Evolutionary conservation across 2,888 invertebrate species (phyloP).

Genomic region (Smittia aterrima): DNA sequence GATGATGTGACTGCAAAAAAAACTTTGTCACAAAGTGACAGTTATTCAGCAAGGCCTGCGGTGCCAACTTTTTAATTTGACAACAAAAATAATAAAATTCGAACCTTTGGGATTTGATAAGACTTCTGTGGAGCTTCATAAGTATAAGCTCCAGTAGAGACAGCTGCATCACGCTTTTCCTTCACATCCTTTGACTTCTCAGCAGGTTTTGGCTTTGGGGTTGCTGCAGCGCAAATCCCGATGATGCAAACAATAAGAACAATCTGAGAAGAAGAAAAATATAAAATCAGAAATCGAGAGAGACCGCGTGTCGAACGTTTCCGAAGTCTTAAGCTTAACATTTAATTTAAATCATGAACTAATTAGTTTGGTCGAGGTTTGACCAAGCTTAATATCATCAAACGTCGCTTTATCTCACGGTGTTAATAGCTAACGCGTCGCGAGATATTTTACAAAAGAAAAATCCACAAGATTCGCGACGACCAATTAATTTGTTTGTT

Average conservation of each 20-base stretch:
- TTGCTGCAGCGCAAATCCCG: background rate
- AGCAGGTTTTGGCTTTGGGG: background rate
- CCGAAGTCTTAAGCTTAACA: background rate
- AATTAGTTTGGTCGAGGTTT: too few relatives aligned
- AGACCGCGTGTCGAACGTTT: background rate
- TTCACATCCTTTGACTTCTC: slow-evolving; percentile 7
- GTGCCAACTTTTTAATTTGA: too few relatives aligned
- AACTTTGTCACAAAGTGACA: too few relatives aligned
- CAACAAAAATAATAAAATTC: too few relatives aligned
- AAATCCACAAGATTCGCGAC: too few relatives aligned
- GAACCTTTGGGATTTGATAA: background rate
- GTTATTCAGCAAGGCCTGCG: background rate
- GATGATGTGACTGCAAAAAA: background rate
- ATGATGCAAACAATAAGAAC: background rate
- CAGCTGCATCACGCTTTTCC: slow-evolving; percentile 26
- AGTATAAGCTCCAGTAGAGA: background rate
- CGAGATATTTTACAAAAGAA: too few relatives aligned
- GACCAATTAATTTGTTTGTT: too few relatives aligned
- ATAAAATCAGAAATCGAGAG: background rate
- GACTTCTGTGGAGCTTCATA: slow-evolving; percentile 35
- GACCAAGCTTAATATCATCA: too few relatives aligned
- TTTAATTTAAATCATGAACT: too few relatives aligned
- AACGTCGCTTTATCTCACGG: too few relatives aligned
- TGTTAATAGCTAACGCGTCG: too few relatives aligned
- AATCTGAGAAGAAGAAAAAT: background rate